Evolutionary conservation across 2,888 invertebrate genomes (phyloP).

Genomic region (Hylaea fasciaria): DNA sequence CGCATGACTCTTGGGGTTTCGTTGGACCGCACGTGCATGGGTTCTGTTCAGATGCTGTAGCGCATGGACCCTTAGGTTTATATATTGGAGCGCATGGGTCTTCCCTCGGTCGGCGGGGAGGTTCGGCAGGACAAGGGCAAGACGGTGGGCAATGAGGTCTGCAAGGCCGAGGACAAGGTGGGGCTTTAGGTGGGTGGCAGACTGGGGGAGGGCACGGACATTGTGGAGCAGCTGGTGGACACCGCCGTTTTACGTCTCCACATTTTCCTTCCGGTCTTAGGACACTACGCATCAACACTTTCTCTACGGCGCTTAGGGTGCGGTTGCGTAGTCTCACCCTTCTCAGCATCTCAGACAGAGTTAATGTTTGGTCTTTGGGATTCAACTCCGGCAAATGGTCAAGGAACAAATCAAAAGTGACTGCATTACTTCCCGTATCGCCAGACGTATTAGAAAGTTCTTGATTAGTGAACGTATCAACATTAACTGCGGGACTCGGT

Average conservation of each 20-base stretch:
- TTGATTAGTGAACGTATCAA: background rate
- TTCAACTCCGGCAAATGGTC: background rate
- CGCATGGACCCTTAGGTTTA: too few relatives aligned
- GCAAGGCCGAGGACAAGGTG: conserved; percentile 45
- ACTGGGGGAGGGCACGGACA: conserved; percentile 47
- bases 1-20: too few relatives aligned
- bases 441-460: background rate
- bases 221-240: conserved; percentile 45
- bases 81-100: too few relatives aligned
- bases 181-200: conserved; percentile 40
- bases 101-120: conserved; percentile 17
- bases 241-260: conserved; percentile 39
- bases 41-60: too few relatives aligned
- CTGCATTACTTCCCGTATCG: background rate
- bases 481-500: background rate
- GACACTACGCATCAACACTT: too few relatives aligned
- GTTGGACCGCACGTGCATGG: too few relatives aligned
- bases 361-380: conserved; percentile 28
- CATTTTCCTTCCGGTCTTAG: conserved; percentile 37
- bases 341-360: conserved; percentile 60
- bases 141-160: conserved; percentile 16
- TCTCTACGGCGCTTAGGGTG: conserved; percentile 28
- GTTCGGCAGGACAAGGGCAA: conserved; percentile 6
- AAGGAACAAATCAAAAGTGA: background rate
- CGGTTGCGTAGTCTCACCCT: conserved; percentile 57